These are phyloP conservation scores for Bombus waltoni DNA, from an alignment of 1,140 invertebrate species.

Conservation along the genomic window DNA sequence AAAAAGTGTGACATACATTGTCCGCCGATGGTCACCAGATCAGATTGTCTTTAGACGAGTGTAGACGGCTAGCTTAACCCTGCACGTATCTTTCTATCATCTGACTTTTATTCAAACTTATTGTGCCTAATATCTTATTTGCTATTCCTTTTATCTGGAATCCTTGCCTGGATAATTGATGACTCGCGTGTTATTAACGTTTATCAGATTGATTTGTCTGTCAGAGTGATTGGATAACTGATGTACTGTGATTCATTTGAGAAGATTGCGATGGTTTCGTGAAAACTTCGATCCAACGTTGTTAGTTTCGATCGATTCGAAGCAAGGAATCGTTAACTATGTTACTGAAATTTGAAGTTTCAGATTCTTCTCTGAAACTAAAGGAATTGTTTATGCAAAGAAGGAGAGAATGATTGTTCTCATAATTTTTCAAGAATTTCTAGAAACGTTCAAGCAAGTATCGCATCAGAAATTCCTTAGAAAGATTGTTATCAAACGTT, in stretches of 20 bases:
- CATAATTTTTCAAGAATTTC: too few species aligned
- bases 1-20: too few species aligned
- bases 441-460: too few species aligned
- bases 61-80: too few species aligned
- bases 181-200: neutral
- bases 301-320: too few species aligned
- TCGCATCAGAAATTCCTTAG: neutral
- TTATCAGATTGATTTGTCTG: neutral
- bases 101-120: neutral
- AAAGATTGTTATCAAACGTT: too few species aligned
- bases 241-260: neutral
- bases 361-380: neutral
- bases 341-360: neutral
- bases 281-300: neutral
- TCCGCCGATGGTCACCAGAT: too few species aligned
- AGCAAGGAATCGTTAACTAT: too few species aligned
- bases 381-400: too few species aligned
- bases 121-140: neutral
- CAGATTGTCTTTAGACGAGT: too few species aligned
- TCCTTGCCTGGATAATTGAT: neutral
- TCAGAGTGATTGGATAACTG: neutral
- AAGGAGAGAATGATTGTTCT: too few species aligned
- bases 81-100: neutral
- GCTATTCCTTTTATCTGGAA: neutral
- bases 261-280: neutral